phyloP scores from a whole-genome alignment of 2,888 invertebrate species.

The Drosophila pegasa region DNA sequence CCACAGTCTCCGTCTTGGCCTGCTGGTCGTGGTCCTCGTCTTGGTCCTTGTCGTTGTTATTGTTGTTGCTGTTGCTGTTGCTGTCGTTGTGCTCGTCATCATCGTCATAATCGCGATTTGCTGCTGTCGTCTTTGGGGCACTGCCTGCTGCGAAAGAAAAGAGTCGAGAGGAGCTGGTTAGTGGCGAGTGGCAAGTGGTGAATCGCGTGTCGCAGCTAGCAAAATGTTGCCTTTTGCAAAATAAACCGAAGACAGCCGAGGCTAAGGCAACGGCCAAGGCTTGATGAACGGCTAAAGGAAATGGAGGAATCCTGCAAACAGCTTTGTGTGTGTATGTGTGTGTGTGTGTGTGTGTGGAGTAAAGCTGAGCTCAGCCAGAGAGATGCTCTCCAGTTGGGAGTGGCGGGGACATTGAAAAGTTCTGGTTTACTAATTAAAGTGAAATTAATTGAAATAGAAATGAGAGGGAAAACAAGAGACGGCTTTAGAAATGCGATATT shows the following conservation, averaged over 20 bases:
- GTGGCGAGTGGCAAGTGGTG: slow-evolving; percentile 61
- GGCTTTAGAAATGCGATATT: not conserved
- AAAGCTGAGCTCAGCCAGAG: not conserved
- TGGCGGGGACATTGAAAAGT: not conserved
- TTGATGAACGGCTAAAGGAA: slow-evolving; percentile 11
- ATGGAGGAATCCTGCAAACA: not conserved
- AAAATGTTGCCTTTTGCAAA: slow-evolving; percentile 75
- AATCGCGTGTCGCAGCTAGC: slow-evolving; percentile 71
- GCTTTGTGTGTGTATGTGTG: slow-evolving; percentile 1
- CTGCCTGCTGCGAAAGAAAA: slow-evolving; percentile 64
- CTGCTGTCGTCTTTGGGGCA: slow-evolving; percentile 70
- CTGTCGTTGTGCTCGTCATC: slow-evolving; percentile 75
- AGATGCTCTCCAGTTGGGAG: slow-evolving; percentile 1
- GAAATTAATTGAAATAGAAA: not conserved
- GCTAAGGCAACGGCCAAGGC: not conserved
- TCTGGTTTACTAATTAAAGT: not conserved
- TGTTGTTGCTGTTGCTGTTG: slow-evolving; percentile 61
- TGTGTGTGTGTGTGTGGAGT: not conserved
- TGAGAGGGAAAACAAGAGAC: too few species aligned
- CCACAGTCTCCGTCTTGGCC: slow-evolving; percentile 14
- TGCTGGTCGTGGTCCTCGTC: slow-evolving; percentile 1
- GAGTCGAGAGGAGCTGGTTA: slow-evolving; percentile 21
- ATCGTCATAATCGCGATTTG: slow-evolving; percentile 79
- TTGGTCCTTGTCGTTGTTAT: slow-evolving; percentile 45
- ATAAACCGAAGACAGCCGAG: slow-evolving; percentile 58